These are phyloP conservation scores for Numida meleagris DNA, from an alignment of 2,113 vertebrate species.

Conservation along the genomic window DNA sequence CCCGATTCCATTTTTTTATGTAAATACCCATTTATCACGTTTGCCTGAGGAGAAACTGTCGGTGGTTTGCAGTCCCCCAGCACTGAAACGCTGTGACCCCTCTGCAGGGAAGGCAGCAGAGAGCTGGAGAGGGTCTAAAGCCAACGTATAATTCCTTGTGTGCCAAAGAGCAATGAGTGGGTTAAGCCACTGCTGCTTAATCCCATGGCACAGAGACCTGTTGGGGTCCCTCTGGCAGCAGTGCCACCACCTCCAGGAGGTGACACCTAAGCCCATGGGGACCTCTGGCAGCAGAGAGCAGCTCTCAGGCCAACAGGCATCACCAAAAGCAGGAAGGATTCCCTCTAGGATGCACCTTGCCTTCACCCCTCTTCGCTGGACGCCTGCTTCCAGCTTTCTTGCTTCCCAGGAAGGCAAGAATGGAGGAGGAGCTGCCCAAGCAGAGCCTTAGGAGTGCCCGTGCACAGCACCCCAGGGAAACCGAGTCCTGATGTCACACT, in stretches of 20 bases:
- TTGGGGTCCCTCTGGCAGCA: not conserved
- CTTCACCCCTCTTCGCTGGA: not conserved
- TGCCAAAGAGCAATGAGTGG: not conserved
- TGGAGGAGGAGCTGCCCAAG: not conserved
- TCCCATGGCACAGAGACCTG: not conserved
- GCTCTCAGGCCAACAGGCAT: not conserved
- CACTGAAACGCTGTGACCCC: not conserved
- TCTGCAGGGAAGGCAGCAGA: not conserved
- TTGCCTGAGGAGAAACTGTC: not conserved
- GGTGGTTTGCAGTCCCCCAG: not conserved
- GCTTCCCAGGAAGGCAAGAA: not conserved
- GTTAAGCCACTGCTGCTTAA: not conserved
- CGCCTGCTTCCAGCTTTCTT: not conserved
- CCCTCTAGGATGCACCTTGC: not conserved
- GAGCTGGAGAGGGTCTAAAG: not conserved
- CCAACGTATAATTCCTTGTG: not conserved
- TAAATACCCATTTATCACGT: not conserved
- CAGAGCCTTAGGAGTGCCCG: not conserved
- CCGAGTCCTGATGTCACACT: not conserved
- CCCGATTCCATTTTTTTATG: not conserved
- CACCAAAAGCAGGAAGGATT: not conserved
- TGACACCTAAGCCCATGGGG: not conserved
- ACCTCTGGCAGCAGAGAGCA: not conserved
- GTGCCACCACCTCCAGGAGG: too few species aligned
- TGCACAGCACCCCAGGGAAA: accelerated